A percentile compares a stretch with the other conserved stretches of the same genome.
These are phyloP conservation scores for Sander vitreus DNA, from an alignment of 2,113 vertebrate species.

Conservation along the genomic window DNA sequence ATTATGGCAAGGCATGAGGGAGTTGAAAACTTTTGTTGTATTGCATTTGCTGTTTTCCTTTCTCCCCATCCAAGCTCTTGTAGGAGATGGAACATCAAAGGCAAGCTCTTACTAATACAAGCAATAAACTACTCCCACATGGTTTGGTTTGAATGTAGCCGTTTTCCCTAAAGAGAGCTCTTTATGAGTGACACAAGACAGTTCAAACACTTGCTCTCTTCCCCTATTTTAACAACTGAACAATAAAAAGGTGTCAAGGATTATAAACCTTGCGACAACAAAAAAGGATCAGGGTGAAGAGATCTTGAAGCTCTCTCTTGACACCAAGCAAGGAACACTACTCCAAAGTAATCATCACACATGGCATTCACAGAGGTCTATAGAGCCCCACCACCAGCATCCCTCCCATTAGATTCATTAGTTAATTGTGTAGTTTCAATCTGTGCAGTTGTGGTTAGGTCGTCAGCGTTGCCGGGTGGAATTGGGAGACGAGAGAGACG, in stretches of 20 bases:
- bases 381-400: background rate
- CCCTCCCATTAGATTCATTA: slow-evolving; percentile 50
- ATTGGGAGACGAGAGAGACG: slow-evolving; percentile 50
- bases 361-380: slow-evolving; percentile 42
- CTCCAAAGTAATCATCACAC: slow-evolving; percentile 62
- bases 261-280: background rate
- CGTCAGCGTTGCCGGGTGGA: slow-evolving; percentile 38
- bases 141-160: slow-evolving; percentile 54
- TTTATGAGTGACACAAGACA: slow-evolving; percentile 65
- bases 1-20: slow-evolving; percentile 65
- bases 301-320: slow-evolving; percentile 24
- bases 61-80: slow-evolving; percentile 49
- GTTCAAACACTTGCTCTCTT: slow-evolving; percentile 35
- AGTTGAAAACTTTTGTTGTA: slow-evolving; percentile 75
- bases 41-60: slow-evolving; percentile 58
- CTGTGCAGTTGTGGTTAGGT: slow-evolving; percentile 48
- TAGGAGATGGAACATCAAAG: slow-evolving; percentile 76
- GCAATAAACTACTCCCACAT: slow-evolving; percentile 71
- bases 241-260: slow-evolving; percentile 52
- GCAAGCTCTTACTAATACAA: slow-evolving; percentile 70
- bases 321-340: slow-evolving; percentile 34
- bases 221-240: slow-evolving; percentile 27
- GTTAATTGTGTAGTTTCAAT: slow-evolving; percentile 73
- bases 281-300: slow-evolving; percentile 5
- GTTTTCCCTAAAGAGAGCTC: slow-evolving; percentile 13